Base-by-base conservation (phyloP, 2,888 invertebrate species). In the Hemaris fuciformis region DNA sequence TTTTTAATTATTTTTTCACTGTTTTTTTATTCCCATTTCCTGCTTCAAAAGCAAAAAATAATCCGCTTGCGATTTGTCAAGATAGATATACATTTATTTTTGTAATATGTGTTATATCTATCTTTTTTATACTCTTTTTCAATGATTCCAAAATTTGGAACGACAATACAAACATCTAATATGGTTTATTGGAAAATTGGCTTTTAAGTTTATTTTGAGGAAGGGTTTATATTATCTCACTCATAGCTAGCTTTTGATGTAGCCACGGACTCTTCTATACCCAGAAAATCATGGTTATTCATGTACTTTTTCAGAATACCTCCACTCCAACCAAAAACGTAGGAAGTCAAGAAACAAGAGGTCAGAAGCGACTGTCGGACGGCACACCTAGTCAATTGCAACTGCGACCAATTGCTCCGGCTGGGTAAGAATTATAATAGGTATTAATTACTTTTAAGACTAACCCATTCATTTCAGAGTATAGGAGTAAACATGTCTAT, bases 321-420 rank as follows among this genome's bases (percentile, higher is more conserved):
- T 69, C 84, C 0, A 85, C 86, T 1, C 82, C 87, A 10, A 83
- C 86, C 8, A 91, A 91, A 73, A 87, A 77, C 66, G 68, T 83
- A 27, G 73, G 77, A 15, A 75, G 63, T 18, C 89, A 89, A 69
- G 91, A 92, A 46, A 60, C 80, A 3, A 74, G 92, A 59, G 91
- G 90, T 1, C 91, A 91, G 65, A 92, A 93, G 64, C 79, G 92
- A 58, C 66, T 92, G 22, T 91, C 93, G 0, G 93, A 93, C 64
- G 92, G 91, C 0, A 84, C 90, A 0, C 92, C 93, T 0, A 93
- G 81, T 66, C 92, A 91, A 63, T 71, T 92, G 42, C 92, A 92
- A 69, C 69, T 92, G 8, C 73, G 92, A 41, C 89, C 93, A 0
- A 91, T 93, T 22, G 93, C 93, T 8, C 91, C 93, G 0, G 91